These are phyloP conservation scores for Gracilinanus agilis DNA, from an alignment of 2,113 vertebrate species.

Conservation along the genomic window DNA sequence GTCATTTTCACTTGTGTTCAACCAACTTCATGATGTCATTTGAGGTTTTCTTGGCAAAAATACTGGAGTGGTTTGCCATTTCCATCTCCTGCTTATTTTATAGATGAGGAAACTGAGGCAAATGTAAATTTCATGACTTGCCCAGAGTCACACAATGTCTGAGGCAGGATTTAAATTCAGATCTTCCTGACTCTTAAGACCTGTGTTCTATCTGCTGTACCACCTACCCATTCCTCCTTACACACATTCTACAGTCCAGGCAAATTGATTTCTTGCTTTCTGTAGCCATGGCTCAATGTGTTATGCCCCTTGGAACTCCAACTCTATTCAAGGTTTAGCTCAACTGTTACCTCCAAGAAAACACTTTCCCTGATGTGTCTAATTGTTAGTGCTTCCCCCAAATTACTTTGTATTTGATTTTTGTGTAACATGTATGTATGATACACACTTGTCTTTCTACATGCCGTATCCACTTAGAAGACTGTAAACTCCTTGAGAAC, in stretches of 20 bases:
- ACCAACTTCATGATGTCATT: no score
- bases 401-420: not conserved
- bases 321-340: not conserved
- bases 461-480: not conserved
- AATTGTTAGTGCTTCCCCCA: not conserved
- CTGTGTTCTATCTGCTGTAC: not conserved
- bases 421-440: not conserved
- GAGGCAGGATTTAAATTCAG: no score
- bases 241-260: not conserved
- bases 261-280: not conserved
- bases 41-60: no score
- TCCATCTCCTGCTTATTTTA: not conserved
- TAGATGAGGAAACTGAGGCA: not conserved
- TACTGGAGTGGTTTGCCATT: no score
- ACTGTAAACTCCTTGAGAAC: not conserved
- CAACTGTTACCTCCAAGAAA: not conserved
- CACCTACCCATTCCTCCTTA: not conserved
- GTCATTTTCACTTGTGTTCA: no score
- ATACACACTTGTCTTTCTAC: not conserved
- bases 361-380: not conserved
- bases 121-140: not conserved
- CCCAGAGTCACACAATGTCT: not conserved
- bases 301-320: not conserved
- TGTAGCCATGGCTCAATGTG: not conserved
- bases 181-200: not conserved